Percentiles rank a stretch among this genome's conserved stretches.
Evolutionary conservation across 2,113 vertebrate genomes (phyloP).

Genomic region (Murina feae): DNA sequence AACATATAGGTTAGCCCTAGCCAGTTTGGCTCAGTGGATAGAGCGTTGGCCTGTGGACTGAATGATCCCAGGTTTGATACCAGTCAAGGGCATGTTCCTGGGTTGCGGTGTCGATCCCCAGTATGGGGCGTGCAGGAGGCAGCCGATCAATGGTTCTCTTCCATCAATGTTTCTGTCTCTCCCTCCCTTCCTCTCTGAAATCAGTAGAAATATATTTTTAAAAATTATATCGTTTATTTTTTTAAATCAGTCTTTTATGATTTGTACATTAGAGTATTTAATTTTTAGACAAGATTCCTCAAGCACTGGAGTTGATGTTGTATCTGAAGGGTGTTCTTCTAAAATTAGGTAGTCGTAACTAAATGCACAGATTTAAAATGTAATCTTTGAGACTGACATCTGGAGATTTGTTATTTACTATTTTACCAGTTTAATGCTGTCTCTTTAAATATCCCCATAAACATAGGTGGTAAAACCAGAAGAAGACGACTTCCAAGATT

Average conservation of each 20-base stretch:
- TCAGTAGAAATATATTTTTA: no score
- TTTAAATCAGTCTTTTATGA: background rate
- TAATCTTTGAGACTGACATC: background rate
- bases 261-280: background rate
- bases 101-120: no score
- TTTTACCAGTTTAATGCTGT: background rate
- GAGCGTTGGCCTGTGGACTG: no score
- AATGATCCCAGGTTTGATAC: no score
- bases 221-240: background rate
- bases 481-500: slow-evolving; percentile 98
- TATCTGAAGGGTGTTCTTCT: background rate
- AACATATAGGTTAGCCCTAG: background rate
- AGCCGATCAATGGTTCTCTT: background rate
- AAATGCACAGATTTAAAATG: background rate
- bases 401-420: background rate
- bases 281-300: slow-evolving; percentile 2
- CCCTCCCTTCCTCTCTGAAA: background rate
- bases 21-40: background rate
- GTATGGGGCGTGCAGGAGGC: no score
- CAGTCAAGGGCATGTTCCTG: no score
- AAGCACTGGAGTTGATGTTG: background rate
- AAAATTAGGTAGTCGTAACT: slow-evolving; percentile 22
- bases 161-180: background rate
- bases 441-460: slow-evolving; percentile 36
- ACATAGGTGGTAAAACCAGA: slow-evolving; percentile 88